Conservation (phyloP, 2,113 vertebrate species). For the Thunnus thynnus region DNA sequence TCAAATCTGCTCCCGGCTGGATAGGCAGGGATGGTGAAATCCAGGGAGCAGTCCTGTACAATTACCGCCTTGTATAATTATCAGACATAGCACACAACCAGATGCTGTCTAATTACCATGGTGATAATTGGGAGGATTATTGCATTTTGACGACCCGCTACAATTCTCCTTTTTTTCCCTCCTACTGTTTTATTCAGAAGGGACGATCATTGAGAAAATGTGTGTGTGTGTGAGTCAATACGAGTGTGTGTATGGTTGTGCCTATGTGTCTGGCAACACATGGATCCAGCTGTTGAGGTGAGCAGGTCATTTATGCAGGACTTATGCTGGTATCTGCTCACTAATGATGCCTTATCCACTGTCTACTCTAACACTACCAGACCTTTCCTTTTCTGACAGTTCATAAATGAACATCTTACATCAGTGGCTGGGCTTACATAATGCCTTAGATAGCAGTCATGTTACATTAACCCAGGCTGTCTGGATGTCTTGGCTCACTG, state of each 20-base stretch:
- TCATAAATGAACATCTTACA: constrained; percentile 37
- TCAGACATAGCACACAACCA: constrained; percentile 53
- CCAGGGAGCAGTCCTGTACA: constrained; percentile 47
- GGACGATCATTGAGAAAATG: background rate
- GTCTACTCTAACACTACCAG: background rate
- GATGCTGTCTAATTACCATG: constrained; percentile 70
- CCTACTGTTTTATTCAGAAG: constrained; percentile 7
- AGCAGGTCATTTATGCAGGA: constrained; percentile 39
- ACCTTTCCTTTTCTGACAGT: constrained; percentile 24
- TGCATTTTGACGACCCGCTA: constrained; percentile 62
- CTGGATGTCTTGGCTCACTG: constrained; percentile 21
- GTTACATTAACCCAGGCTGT: constrained; percentile 26
- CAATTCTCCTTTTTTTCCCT: constrained; percentile 27
- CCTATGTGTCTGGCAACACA: constrained; percentile 8
- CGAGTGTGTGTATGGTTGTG: background rate
- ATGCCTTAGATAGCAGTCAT: constrained; percentile 14
- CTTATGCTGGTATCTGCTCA: constrained; percentile 49
- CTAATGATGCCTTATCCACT: background rate
- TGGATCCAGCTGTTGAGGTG: constrained; percentile 58
- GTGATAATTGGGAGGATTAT: constrained; percentile 66
- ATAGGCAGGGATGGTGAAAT: constrained; percentile 15
- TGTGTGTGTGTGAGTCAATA: background rate
- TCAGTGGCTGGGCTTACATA: constrained; percentile 28
- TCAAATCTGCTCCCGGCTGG: constrained; percentile 44
- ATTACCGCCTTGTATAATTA: constrained; percentile 65